Conservation (phyloP, 2,797 vertebrate genomes). For the Melanotaenia maccullochi region DNA sequence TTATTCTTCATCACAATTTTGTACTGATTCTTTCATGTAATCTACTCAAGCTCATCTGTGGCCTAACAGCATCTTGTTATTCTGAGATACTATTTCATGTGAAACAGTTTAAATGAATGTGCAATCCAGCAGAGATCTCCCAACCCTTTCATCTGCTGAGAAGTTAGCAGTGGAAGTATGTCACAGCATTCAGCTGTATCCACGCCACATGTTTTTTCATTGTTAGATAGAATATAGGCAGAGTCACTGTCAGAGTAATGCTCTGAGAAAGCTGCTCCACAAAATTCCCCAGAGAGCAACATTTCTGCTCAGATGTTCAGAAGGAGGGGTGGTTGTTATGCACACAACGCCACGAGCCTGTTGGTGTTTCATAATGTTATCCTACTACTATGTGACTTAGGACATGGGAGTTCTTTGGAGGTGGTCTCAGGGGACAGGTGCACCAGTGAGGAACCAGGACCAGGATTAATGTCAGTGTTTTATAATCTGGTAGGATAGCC, state of each 20-base stretch:
- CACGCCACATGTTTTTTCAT: conserved; percentile 31
- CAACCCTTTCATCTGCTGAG: conserved; percentile 63
- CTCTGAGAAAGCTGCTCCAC: conserved; percentile 31
- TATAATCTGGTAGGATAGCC: conserved; percentile 38
- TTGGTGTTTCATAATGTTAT: conserved; percentile 38
- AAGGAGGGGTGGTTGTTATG: conserved; percentile 28
- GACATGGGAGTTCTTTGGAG: conserved; percentile 38
- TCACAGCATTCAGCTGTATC: conserved; percentile 47
- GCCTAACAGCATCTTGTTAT: conserved; percentile 41
- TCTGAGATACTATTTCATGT: conserved; percentile 41
- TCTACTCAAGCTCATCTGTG: conserved; percentile 43
- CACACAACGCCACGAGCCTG: background rate
- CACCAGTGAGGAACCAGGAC: conserved; percentile 36
- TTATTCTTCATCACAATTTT: conserved; percentile 29
- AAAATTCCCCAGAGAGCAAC: conserved; percentile 33
- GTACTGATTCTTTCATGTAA: conserved; percentile 29
- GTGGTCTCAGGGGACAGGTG: conserved; percentile 26
- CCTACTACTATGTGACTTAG: conserved; percentile 38
- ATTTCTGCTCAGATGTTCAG: conserved; percentile 37
- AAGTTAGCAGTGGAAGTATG: conserved; percentile 55
- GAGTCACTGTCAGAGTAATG: conserved; percentile 43
- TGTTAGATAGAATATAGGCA: conserved; percentile 38
- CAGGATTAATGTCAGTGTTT: conserved; percentile 57
- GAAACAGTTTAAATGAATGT: conserved; percentile 56
- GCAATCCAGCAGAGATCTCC: conserved; percentile 62